These are phyloP conservation scores for Nannospalax galili DNA, from an alignment of 2,113 vertebrate species.

Conservation along the genomic window DNA sequence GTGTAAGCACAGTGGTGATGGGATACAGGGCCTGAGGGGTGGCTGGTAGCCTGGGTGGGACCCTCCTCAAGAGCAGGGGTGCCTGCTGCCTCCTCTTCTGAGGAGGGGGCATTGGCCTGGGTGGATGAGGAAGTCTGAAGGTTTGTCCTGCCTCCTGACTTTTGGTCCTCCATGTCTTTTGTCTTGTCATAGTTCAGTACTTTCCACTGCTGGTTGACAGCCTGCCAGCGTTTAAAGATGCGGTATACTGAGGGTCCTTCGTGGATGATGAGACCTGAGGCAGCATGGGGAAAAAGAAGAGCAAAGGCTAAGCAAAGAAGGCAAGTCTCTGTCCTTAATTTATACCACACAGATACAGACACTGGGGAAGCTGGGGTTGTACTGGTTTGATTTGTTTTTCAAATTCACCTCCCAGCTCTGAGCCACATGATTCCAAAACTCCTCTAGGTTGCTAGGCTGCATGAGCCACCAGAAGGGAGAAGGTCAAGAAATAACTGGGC, in stretches of 20 bases:
- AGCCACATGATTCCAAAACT: background rate
- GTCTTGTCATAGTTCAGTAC: slow-evolving; percentile 98
- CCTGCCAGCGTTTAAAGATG: slow-evolving; percentile 99
- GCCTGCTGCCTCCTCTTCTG: slow-evolving; percentile 3
- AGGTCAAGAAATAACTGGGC: background rate
- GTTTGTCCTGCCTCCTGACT: slow-evolving; percentile 91
- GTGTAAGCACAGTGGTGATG: slow-evolving; percentile 98
- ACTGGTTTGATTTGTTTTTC: background rate
- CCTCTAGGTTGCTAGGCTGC: background rate
- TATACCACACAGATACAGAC: accelerated
- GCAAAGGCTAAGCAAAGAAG: background rate
- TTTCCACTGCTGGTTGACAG: slow-evolving; percentile 99
- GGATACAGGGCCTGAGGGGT: slow-evolving; percentile 87
- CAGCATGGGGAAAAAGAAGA: slow-evolving; percentile 58
- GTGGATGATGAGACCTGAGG: slow-evolving; percentile 96
- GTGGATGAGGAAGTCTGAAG: slow-evolving; percentile 89
- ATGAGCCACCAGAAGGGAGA: background rate
- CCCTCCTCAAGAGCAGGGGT: slow-evolving; percentile 77
- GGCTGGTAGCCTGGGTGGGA: slow-evolving; percentile 83
- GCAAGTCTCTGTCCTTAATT: background rate
- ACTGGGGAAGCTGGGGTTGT: background rate
- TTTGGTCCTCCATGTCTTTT: slow-evolving; percentile 94
- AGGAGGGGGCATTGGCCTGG: slow-evolving; percentile 86
- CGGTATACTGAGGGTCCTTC: slow-evolving; percentile 98
- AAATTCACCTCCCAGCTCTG: background rate